Evolutionary conservation across 1,140 invertebrate species (phyloP).

Genomic region (Drosophila suzukii): DNA sequence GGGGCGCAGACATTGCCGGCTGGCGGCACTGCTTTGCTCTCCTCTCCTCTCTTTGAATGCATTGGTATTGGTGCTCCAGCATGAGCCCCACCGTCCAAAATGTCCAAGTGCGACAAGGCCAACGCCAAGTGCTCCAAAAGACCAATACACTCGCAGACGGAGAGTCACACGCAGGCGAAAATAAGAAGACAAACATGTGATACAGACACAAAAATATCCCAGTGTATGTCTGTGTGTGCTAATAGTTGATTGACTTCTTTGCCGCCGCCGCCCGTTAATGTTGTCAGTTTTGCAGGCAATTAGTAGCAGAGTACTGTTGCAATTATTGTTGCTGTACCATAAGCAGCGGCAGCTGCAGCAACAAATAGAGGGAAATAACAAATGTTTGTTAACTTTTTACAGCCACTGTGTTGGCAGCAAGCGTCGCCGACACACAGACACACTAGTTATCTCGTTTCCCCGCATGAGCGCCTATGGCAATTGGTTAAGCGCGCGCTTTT

Average conservation of each 20-base stretch:
- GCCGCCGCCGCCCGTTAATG: constrained; percentile 48
- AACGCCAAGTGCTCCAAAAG: constrained; percentile 71
- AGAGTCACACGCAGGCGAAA: constrained; percentile 66
- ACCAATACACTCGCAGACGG: constrained; percentile 46
- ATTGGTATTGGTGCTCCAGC: constrained; percentile 68
- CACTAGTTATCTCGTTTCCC: constrained; percentile 75
- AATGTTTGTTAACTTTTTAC: constrained; percentile 51
- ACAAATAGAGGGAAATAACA: constrained; percentile 16
- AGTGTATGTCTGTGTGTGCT: constrained; percentile 39
- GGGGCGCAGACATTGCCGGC: constrained; percentile 70
- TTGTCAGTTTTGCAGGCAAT: constrained; percentile 56
- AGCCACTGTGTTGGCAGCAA: constrained; percentile 44
- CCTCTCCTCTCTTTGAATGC: constrained; percentile 16
- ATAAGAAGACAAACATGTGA: constrained; percentile 84
- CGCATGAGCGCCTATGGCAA: constrained; percentile 44
- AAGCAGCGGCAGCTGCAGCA: constrained; percentile 1
- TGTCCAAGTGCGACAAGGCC: constrained; percentile 81
- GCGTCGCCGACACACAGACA: constrained; percentile 27
- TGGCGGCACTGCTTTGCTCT: constrained; percentile 31
- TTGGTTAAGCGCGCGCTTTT: constrained; percentile 68
- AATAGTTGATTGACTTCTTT: constrained; percentile 83
- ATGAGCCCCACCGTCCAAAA: constrained; percentile 44
- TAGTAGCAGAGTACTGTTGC: constrained; percentile 38
- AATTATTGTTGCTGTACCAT: constrained; percentile 34
- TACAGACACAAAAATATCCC: constrained; percentile 73